Evolutionary conservation across 2,113 vertebrate genomes (phyloP).

Genomic region (Pycnonotus jocosus): DNA sequence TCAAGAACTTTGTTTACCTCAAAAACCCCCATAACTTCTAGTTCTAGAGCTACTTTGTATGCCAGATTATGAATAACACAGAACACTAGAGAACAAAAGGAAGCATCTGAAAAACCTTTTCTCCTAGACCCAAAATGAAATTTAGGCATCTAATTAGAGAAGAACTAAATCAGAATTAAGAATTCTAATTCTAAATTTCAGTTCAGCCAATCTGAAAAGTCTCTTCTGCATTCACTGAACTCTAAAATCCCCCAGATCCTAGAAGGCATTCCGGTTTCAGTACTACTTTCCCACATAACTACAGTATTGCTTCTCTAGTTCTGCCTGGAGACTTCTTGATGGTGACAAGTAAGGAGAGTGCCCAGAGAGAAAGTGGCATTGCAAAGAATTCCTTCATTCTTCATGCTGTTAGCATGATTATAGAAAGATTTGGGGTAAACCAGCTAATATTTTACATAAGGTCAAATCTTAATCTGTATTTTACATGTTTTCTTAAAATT

Average conservation of each 20-base stretch:
- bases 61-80: not conserved
- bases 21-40: not conserved
- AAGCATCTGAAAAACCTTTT: not conserved
- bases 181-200: not conserved
- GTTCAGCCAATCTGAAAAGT: not conserved
- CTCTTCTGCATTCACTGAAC: not conserved
- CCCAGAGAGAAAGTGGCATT: not conserved
- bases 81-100: not conserved
- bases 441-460: not conserved
- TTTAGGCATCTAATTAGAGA: not conserved
- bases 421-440: not conserved
- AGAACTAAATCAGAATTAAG: not conserved
- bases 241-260: not conserved
- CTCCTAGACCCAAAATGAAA: not conserved
- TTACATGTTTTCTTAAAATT: not conserved
- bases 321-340: not conserved
- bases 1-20: not conserved
- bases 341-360: not conserved
- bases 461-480: not conserved
- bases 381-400: not conserved
- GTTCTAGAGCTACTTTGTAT: not conserved
- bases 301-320: not conserved
- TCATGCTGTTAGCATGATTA: not conserved
- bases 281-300: not conserved
- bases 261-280: not conserved